A percentile compares a stretch with the other conserved stretches of the same genome.
These are phyloP conservation scores for Lithophane ornitopus DNA, from an alignment of 2,888 invertebrate genomes.

Conservation along the genomic window DNA sequence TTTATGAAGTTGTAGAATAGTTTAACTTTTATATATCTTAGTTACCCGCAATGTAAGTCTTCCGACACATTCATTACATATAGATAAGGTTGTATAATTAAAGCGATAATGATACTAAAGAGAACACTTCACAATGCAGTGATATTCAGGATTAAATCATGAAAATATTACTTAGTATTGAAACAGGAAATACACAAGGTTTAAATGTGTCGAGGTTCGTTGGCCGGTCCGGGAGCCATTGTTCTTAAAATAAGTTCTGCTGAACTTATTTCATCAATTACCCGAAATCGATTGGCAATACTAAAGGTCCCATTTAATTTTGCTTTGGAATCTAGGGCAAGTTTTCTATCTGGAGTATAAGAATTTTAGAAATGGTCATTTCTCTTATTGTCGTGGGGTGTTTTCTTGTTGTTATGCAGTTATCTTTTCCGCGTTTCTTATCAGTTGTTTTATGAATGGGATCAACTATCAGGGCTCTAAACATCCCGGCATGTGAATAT, in stretches of 20 bases:
- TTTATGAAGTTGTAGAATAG: conserved; percentile 16
- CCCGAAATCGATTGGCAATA: conserved; percentile 8
- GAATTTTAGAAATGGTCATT: background rate
- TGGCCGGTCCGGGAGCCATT: conserved; percentile 46
- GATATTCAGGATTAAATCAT: conserved; percentile 33
- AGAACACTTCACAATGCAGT: conserved; percentile 26
- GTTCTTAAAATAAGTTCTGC: conserved; percentile 59
- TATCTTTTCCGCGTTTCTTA: conserved; percentile 28
- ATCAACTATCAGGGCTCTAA: conserved; percentile 64
- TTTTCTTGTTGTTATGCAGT: conserved; percentile 27
- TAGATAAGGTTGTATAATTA: conserved; percentile 29
- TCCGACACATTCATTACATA: conserved; percentile 36
- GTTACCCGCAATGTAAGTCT: conserved; percentile 26
- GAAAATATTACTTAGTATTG: conserved; percentile 32
- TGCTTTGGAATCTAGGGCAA: background rate
- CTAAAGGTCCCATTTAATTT: background rate
- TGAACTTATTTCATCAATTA: conserved; percentile 41
- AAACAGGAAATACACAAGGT: conserved; percentile 44
- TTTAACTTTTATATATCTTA: background rate
- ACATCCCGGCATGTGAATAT: conserved; percentile 73
- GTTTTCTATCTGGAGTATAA: background rate
- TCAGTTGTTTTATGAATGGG: conserved; percentile 66
- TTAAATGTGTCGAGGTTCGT: conserved; percentile 53
- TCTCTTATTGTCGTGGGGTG: background rate
- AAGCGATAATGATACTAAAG: conserved; percentile 25